phyloP scores from a whole-genome alignment of 2,888 invertebrate species.

The Hedya salicella region DNA sequence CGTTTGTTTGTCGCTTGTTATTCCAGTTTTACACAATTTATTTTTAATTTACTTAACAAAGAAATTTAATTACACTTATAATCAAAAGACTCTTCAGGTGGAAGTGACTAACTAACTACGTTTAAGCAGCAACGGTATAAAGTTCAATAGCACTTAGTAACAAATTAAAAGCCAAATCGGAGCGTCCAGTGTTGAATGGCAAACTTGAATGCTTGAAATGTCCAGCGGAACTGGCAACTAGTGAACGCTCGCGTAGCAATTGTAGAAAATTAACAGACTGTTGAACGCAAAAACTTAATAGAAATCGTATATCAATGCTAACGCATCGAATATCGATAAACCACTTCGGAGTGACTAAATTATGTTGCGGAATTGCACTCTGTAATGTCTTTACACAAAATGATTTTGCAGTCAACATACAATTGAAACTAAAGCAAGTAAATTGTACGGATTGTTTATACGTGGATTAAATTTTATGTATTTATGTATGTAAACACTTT shows the following conservation, averaged over 20 bases:
- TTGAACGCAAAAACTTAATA: conserved; percentile 36
- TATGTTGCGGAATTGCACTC: not conserved
- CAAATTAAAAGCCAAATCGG: conserved; percentile 2
- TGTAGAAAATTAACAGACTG: conserved; percentile 22
- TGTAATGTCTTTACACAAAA: not conserved
- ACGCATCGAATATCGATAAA: conserved; percentile 24
- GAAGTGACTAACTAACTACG: too few species aligned
- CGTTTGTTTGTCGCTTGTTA: too few species aligned
- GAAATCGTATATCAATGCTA: conserved; percentile 25
- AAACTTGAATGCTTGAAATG: conserved; percentile 32
- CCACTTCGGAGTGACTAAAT: conserved; percentile 10
- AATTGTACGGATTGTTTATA: too few species aligned
- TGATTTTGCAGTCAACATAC: too few species aligned
- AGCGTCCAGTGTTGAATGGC: conserved; percentile 15
- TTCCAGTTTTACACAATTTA: too few species aligned
- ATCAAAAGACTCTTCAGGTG: too few species aligned
- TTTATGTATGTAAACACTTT: too few species aligned
- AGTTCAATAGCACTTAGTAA: conserved; percentile 7
- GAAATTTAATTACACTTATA: too few species aligned
- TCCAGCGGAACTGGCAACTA: conserved; percentile 13
- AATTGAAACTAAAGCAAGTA: too few species aligned
- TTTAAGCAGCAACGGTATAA: not conserved
- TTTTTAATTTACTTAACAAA: too few species aligned
- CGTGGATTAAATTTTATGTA: too few species aligned
- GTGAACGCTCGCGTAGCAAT: conserved; percentile 18